Evolutionary conservation across 2,113 vertebrate species (phyloP).

Genomic region (Nerophis ophidion): DNA sequence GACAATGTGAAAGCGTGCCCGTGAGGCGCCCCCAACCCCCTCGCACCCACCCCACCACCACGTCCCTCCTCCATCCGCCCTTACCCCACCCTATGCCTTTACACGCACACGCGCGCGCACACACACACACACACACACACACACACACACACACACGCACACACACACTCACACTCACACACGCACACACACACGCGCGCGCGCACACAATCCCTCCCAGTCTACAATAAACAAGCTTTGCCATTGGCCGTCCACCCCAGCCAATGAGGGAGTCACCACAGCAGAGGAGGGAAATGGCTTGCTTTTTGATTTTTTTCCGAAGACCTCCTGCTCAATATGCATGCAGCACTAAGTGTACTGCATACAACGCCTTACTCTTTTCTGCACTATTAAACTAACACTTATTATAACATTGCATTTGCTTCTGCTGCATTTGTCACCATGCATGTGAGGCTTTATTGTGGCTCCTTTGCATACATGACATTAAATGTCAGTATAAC

Average conservation of each 20-base stretch:
- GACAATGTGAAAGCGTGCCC: conserved; percentile 88
- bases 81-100: conserved; percentile 21
- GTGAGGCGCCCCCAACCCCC: conserved; percentile 73
- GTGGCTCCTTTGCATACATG: no score
- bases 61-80: conserved; percentile 1
- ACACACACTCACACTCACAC: background rate
- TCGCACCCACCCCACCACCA: background rate
- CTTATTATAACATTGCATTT: background rate
- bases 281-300: conserved; percentile 66
- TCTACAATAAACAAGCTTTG: conserved; percentile 61
- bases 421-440: no score
- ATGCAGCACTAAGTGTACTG: conserved; percentile 13
- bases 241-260: conserved; percentile 74
- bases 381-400: background rate
- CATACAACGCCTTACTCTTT: background rate
- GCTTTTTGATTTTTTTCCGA: conserved; percentile 64
- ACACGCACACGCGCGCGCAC: background rate
- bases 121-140: background rate
- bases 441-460: no score
- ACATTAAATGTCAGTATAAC: no score
- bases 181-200: background rate
- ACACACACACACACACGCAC: background rate
- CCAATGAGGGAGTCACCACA: conserved; percentile 64
- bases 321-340: conserved; percentile 47
- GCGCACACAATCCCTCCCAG: background rate